phyloP scores from a whole-genome alignment of 2,113 vertebrate species.

The Pseudorectes ferrugineus region DNA sequence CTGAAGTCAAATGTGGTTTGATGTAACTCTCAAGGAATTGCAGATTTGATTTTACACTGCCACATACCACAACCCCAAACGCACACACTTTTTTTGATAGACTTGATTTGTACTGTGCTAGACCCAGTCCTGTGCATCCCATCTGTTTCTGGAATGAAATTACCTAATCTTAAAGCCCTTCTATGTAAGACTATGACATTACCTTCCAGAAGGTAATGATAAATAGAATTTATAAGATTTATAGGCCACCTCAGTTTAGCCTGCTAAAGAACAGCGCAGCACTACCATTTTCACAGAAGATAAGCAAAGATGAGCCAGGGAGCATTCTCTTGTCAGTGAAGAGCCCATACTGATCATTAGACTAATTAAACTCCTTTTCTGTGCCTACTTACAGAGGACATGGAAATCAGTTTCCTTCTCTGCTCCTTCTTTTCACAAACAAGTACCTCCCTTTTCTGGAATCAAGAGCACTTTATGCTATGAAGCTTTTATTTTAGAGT shows the following conservation, averaged over 20 bases:
- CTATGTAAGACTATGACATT: not conserved
- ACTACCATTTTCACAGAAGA: not conserved
- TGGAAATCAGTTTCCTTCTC: not conserved
- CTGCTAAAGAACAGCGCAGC: not conserved
- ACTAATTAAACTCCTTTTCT: not conserved
- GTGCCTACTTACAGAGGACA: not conserved
- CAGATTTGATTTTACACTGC: not conserved
- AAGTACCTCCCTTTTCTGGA: not conserved
- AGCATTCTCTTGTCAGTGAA: not conserved
- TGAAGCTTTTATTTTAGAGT: not conserved
- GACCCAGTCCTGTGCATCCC: not conserved
- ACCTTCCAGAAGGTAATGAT: not conserved
- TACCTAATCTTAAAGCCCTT: not conserved
- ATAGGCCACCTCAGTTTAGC: not conserved
- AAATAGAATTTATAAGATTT: not conserved
- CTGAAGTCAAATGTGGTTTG: not conserved
- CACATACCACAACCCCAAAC: not conserved
- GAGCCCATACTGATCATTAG: not conserved
- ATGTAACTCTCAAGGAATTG: not conserved
- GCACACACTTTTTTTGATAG: not conserved
- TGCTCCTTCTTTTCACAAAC: not conserved
- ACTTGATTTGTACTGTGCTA: not conserved
- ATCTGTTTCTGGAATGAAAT: constrained; percentile 9
- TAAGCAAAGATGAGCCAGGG: not conserved
- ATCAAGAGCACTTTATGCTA: not conserved